phyloP scores from a whole-genome alignment of 2,888 invertebrate species.

The Beris morrisii region DNA sequence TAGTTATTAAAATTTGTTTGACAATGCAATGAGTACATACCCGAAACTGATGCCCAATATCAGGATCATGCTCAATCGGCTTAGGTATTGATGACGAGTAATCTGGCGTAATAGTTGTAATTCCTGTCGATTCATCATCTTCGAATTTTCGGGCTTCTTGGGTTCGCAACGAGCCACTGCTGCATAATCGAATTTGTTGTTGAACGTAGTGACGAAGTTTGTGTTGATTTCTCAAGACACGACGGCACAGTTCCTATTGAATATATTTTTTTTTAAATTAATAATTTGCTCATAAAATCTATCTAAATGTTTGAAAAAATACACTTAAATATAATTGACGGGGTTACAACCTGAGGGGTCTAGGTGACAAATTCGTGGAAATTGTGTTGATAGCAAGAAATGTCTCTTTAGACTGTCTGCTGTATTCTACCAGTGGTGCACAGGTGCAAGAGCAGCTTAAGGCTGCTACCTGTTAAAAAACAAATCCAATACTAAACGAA shows the following conservation, averaged over 20 bases:
- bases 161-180: slow-evolving; percentile 59
- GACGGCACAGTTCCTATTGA: slow-evolving; percentile 62
- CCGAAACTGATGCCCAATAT: slow-evolving; percentile 59
- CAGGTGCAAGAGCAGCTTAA: too few species aligned
- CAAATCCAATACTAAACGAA: too few species aligned
- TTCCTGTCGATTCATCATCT: slow-evolving; percentile 49
- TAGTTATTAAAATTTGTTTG: too few species aligned
- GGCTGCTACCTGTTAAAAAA: too few species aligned
- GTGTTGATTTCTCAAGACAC: slow-evolving; percentile 72
- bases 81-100: slow-evolving; percentile 47
- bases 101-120: slow-evolving; percentile 49
- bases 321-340: too few species aligned
- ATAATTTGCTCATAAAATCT: too few species aligned
- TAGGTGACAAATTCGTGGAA: too few species aligned
- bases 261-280: neutral
- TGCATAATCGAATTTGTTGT: slow-evolving; percentile 60
- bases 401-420: too few species aligned
- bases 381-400: too few species aligned
- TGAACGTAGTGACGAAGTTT: slow-evolving; percentile 64
- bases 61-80: slow-evolving; percentile 50
- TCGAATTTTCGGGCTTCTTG: slow-evolving; percentile 58
- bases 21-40: slow-evolving; percentile 50
- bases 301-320: too few species aligned
- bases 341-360: too few species aligned
- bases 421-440: too few species aligned